Conservation (phyloP, 2,113 vertebrate genomes). For the Reinhardtius hippoglossoides region DNA sequence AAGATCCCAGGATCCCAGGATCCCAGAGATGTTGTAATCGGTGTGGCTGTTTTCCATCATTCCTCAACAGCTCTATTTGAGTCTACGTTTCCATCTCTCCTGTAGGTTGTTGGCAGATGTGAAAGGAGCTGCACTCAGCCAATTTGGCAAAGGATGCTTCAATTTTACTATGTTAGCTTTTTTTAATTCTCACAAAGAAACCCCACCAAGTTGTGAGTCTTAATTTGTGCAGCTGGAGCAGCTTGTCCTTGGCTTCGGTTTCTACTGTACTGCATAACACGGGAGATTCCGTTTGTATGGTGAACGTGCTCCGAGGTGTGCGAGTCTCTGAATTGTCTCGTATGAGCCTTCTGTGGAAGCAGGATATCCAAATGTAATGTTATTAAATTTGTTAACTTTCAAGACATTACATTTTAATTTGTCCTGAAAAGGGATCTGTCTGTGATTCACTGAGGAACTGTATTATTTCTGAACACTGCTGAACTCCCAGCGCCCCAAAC, state of each 20-base stretch:
- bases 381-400: conserved; percentile 45
- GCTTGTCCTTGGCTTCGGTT: conserved; percentile 12
- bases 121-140: not conserved
- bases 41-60: conserved; percentile 13
- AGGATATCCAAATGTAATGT: conserved; percentile 25
- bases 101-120: conserved; percentile 12
- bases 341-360: not conserved
- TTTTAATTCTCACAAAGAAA: not conserved
- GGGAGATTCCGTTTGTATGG: not conserved
- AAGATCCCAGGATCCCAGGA: not conserved
- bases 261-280: not conserved
- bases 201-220: not conserved
- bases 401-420: conserved; percentile 47
- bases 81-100: conserved; percentile 21
- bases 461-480: conserved; percentile 42
- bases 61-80: conserved; percentile 15
- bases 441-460: conserved; percentile 26
- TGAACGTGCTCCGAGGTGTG: not conserved
- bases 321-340: not conserved
- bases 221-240: not conserved
- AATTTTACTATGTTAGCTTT: not conserved
- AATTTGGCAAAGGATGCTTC: conserved; percentile 31
- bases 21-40: not conserved
- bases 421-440: conserved; percentile 37
- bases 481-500: conserved; percentile 53